Base-by-base conservation (phyloP, 2,113 vertebrate genomes). In the Mus pahari region DNA sequence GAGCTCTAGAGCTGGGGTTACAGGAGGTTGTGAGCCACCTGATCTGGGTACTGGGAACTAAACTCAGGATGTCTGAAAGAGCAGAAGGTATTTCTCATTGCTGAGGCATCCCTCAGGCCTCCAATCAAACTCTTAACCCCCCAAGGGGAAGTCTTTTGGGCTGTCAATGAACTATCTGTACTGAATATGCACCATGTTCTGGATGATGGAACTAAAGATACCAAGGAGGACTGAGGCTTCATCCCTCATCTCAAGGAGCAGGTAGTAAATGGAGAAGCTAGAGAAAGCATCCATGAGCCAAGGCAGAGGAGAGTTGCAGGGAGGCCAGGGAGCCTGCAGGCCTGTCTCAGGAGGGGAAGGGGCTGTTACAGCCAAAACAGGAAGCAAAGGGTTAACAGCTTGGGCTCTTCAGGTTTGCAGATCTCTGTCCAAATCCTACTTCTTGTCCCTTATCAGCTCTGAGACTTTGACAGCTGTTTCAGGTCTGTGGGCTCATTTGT, bases 21-120 rank as follows among this genome's bases (percentile, higher is more conserved):
- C 42, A 36, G 83, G 42, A 48, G 28, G 5, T 36, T 24, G 62
- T 68, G 42, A 68, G 62, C 42, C 42, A 8, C 42, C 62, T 36
- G 31, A 6, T 22, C 17, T 86, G 83, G 83, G 62, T 22, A 17
- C 62, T 48, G 83, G 39, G 62, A 68, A 12, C 83, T 31, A 22
- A 68, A 68, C 64, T 68, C 83, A 48, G 62, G 3, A 50, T 3
- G 16, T 68, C 31, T 50, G 28, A 48, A 50, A 68, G 42, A 86
- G 11, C 42, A 68, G 42, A 22, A 2, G 3, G 6, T 0, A 1
- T 48, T 33, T 50, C 48, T 71, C 33, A 50, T 33, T 1, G 0
- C 48, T 6, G 19, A 39, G 66, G 4, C 20, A 36, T 66, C 42
- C 33, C 60, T 86, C 12, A 19, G 62, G 28, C 82, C 9, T 28